Conservation (phyloP, 53 echinoderm and acorn worm genomes). For the Patiria pectinifera region DNA sequence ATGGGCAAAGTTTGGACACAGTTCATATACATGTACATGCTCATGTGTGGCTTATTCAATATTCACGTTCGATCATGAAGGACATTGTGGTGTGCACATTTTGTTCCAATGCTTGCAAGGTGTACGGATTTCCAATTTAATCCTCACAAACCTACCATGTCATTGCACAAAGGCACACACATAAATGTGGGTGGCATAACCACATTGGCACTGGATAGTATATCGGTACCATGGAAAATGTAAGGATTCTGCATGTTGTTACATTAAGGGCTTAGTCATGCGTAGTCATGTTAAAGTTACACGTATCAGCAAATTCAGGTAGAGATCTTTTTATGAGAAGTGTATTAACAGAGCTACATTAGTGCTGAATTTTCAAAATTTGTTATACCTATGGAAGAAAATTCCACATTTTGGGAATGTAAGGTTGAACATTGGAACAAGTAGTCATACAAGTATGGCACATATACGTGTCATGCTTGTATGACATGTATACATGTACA, state of each 20-base stretch:
- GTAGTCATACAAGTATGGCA: background rate
- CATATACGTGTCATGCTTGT: background rate
- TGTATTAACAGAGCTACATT: background rate
- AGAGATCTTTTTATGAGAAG: background rate
- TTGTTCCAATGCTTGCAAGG: no score
- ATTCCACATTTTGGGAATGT: constrained; percentile 5
- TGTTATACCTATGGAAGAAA: background rate
- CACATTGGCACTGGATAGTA: no score
- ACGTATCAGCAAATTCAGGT: background rate
- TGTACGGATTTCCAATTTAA: no score
- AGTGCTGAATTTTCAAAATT: background rate
- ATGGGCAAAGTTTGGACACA: background rate
- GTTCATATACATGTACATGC: no score
- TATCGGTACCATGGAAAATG: no score
- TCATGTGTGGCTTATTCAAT: no score
- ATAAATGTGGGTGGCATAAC: no score
- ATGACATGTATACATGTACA: background rate
- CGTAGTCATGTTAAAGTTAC: background rate
- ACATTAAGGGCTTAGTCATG: background rate
- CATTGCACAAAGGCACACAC: no score
- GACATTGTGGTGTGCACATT: no score
- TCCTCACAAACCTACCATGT: no score
- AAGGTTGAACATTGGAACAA: background rate
- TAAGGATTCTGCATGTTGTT: background rate
- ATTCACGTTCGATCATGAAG: no score